phyloP scores from a whole-genome alignment of 2,797 vertebrate genomes.

The Etheostoma perlongum region DNA sequence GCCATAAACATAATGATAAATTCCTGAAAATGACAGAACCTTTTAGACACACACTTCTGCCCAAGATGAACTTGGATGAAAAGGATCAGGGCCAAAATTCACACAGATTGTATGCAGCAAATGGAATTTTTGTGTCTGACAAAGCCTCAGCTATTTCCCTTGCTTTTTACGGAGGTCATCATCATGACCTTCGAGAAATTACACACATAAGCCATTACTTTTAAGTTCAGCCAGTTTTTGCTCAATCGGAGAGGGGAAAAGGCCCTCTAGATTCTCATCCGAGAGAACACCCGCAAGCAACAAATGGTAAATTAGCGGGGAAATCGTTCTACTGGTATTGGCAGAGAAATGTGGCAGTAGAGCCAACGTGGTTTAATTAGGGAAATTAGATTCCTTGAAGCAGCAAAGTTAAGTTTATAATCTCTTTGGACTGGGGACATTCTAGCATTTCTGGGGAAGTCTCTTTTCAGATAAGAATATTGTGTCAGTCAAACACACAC shows the following conservation, averaged over 20 bases:
- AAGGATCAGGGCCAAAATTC: constrained; percentile 37
- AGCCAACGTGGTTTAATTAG: constrained; percentile 83
- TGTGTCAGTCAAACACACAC: constrained; percentile 71
- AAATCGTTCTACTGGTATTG: constrained; percentile 78
- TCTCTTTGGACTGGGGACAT: constrained; percentile 82
- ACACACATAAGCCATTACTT: constrained; percentile 53
- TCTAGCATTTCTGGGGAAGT: constrained; percentile 71
- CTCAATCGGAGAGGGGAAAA: constrained; percentile 31
- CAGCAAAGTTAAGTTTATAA: constrained; percentile 86
- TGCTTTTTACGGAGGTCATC: constrained; percentile 41
- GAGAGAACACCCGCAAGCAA: constrained; percentile 68
- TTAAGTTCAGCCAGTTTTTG: constrained; percentile 33
- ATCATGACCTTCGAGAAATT: constrained; percentile 51
- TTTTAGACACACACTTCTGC: constrained; percentile 32
- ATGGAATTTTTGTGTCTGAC: constrained; percentile 49
- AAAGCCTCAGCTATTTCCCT: constrained; percentile 31
- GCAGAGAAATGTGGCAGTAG: constrained; percentile 61
- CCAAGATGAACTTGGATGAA: constrained; percentile 32
- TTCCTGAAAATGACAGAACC: constrained; percentile 23
- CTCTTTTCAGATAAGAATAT: constrained; percentile 73
- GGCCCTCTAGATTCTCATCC: constrained; percentile 52
- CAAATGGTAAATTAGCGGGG: constrained; percentile 77
- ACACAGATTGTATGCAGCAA: constrained; percentile 22
- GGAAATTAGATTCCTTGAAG: constrained; percentile 84
- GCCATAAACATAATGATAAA: constrained; percentile 13